phyloP scores from a whole-genome alignment of 2,888 invertebrate species.

The Caenorhabditis sp. region DNA sequence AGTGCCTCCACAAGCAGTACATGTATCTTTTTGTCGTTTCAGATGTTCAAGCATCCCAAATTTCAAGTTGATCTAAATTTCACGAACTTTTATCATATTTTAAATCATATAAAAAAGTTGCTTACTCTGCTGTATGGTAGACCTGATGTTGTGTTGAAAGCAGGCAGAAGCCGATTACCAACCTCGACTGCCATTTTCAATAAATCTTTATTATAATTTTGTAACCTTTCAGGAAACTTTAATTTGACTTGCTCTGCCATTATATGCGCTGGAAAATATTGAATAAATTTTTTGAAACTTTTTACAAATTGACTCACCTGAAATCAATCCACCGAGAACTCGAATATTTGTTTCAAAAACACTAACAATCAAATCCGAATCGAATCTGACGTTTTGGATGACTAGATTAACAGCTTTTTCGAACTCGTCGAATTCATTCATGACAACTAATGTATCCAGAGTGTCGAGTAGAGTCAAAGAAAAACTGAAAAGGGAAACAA shows the following conservation, averaged over 20 bases:
- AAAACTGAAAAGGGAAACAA: slow-evolving; percentile 79
- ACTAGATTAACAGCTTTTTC: slow-evolving; percentile 87
- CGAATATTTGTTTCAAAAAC: slow-evolving; percentile 98
- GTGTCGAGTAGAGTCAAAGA: slow-evolving; percentile 94
- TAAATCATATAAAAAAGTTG: slow-evolving; percentile 26
- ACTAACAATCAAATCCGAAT: slow-evolving; percentile 91
- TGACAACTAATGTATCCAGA: slow-evolving; percentile 86
- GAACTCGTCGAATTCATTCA: slow-evolving; percentile 93
- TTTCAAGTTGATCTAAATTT: slow-evolving; percentile 67
- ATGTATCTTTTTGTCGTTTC: slow-evolving; percentile 72
- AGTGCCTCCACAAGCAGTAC: slow-evolving; percentile 97
- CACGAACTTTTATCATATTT: not conserved
- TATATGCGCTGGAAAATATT: slow-evolving; percentile 80
- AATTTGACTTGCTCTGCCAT: slow-evolving; percentile 84
- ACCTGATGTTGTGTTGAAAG: slow-evolving; percentile 96
- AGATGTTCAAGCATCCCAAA: slow-evolving; percentile 67
- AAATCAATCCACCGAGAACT: slow-evolving; percentile 83
- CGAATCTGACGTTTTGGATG: slow-evolving; percentile 86
- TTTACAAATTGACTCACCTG: slow-evolving; percentile 58
- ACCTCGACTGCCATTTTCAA: slow-evolving; percentile 88
- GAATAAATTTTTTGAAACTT: not conserved
- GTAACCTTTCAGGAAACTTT: slow-evolving; percentile 75
- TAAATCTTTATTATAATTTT: slow-evolving; percentile 77
- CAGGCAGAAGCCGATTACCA: slow-evolving; percentile 89
- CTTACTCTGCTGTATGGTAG: slow-evolving; percentile 91